Evolutionary conservation across 2,888 invertebrate genomes (phyloP).

Genomic region (Abscondita cerata): DNA sequence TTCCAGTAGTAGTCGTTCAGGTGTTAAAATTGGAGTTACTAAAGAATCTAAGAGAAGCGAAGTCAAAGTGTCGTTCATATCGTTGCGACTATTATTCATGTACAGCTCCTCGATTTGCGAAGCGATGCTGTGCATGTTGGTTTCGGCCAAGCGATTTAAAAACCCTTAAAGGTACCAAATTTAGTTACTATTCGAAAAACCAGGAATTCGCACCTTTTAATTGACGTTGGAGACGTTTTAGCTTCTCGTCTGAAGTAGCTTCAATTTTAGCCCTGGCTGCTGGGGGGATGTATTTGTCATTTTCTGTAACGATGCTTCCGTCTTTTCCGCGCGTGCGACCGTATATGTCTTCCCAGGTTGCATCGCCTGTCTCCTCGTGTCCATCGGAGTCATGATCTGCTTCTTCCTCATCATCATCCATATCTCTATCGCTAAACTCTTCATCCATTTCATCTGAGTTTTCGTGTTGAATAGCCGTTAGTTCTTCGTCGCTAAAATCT

Average conservation of each 20-base stretch:
- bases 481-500: conserved; percentile 30
- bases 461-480: conserved; percentile 60
- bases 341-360: conserved; percentile 90
- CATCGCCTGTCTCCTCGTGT: conserved; percentile 42
- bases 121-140: conserved; percentile 85
- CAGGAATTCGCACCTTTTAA: conserved; percentile 74
- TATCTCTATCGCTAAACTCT: conserved; percentile 14
- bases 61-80: conserved; percentile 79
- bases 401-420: conserved; percentile 30
- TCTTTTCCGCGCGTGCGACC: conserved; percentile 82
- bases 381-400: conserved; percentile 30
- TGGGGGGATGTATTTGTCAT: conserved; percentile 80
- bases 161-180: conserved; percentile 62
- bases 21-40: conserved; percentile 66
- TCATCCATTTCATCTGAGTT: conserved; percentile 34
- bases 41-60: conserved; percentile 75
- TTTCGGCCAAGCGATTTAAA: conserved; percentile 85
- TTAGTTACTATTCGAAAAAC: not conserved
- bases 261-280: conserved; percentile 70
- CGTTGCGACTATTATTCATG: conserved; percentile 78
- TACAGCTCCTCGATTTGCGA: conserved; percentile 82
- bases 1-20: conserved; percentile 82
- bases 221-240: conserved; percentile 75
- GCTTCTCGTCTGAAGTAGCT: conserved; percentile 61
- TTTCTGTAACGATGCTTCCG: conserved; percentile 77